Base-by-base conservation (phyloP, 2,113 vertebrate species). In the Malaclemys terrapin region DNA sequence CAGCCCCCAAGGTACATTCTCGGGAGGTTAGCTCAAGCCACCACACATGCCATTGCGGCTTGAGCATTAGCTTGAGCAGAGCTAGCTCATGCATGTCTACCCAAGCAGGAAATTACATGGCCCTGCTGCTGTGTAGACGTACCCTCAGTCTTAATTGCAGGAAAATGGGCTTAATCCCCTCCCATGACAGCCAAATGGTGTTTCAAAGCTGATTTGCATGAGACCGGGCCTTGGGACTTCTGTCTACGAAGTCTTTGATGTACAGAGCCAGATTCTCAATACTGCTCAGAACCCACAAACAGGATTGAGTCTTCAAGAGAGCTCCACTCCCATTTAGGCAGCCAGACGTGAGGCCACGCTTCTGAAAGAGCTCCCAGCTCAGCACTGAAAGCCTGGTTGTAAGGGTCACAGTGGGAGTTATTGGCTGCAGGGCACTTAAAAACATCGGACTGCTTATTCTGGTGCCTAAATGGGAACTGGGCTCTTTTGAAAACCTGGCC, bases 211-310 rank as follows among this genome's bases (percentile, higher is more conserved):
- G 92, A 81, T 79, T 59, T 94, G 54, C 94, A 91, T 0, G 0
- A 80, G 53, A 50, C 25, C 35, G 4, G 0, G 78, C 90, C 91
- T 89, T 22, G 42, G 49, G 86, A 62, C 84, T 89, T 88, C 56
- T 29, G 42, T 81, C 95, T 95, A 95, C 83, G 93, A 85, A 7
- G 53, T 29, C 93, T 87, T 89, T 94, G 95, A 82, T 31, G 82
- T 81, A 79, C 3, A 0, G 62, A 75, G 83, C 79, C 31, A 50
- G 82, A 57, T 54, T 95, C 92, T 84, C 87, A 47, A 47, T 45
- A 57, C 54, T 95, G 90, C 89, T 97, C 96, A 96, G 90, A 85
- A 52, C 10, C 79, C 78, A 59, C 81, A 89, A 72, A 9, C 83
- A 89, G 83, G 81, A 81, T 72, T 53, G 59, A 59, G 45, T 42